Conservation (phyloP, 2,888 invertebrate genomes). For the Rhamnusium bicolor region DNA sequence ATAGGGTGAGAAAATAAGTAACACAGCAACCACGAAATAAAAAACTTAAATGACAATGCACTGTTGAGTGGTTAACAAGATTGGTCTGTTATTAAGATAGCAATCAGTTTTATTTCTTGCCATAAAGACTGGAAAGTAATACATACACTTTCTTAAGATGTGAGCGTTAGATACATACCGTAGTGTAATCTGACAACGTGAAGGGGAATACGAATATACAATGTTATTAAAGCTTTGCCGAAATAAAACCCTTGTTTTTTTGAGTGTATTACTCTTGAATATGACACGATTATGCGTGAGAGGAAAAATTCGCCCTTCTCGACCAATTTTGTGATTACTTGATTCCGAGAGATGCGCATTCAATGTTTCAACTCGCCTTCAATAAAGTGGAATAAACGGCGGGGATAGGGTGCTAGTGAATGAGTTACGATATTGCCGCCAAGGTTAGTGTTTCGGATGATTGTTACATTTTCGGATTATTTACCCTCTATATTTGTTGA, state of each 20-base stretch:
- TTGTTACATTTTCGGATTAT: conserved; percentile 62
- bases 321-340: conserved; percentile 70
- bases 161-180: conserved; percentile 55
- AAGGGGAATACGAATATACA: conserved; percentile 48
- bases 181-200: conserved; percentile 48
- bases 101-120: conserved; percentile 71
- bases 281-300: conserved; percentile 70
- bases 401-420: conserved; percentile 51
- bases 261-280: conserved; percentile 62
- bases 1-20: conserved; percentile 45
- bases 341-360: conserved; percentile 64
- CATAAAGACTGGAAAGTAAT: conserved; percentile 69
- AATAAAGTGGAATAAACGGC: conserved; percentile 60
- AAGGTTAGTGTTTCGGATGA: conserved; percentile 65
- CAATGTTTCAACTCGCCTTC: conserved; percentile 61
- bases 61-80: conserved; percentile 71
- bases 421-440: conserved; percentile 63
- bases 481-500: conserved; percentile 49
- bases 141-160: conserved; percentile 68
- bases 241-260: conserved; percentile 61
- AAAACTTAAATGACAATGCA: conserved; percentile 67
- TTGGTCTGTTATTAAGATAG: conserved; percentile 72
- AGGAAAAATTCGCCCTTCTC: conserved; percentile 53
- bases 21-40: conserved; percentile 47
- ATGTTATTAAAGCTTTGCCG: conserved; percentile 59